Conservation (phyloP, 2,797 vertebrate genomes). For the Oophaga sylvatica region DNA sequence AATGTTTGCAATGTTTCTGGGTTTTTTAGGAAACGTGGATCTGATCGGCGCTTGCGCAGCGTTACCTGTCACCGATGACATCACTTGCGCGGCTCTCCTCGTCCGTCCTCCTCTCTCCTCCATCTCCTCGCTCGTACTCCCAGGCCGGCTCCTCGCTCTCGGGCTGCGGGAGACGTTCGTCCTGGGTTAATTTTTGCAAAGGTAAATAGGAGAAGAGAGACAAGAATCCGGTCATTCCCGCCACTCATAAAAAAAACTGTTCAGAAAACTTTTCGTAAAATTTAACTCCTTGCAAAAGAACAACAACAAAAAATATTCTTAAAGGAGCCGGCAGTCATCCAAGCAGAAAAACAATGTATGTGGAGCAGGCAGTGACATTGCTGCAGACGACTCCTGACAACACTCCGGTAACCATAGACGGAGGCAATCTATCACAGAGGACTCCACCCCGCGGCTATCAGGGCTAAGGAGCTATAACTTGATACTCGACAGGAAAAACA, state of each 20-base stretch:
- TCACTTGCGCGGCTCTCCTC: conserved; percentile 70
- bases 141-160: conserved; percentile 32
- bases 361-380: conserved; percentile 45
- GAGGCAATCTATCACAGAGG: conserved; percentile 65
- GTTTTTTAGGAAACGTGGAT: no score
- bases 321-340: background rate
- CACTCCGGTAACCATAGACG: conserved; percentile 80
- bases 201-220: conserved; percentile 87
- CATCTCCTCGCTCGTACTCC: conserved; percentile 65
- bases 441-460: conserved; percentile 68
- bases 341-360: background rate
- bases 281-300: no score
- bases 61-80: conserved; percentile 84
- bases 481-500: conserved; percentile 56
- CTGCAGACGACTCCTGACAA: conserved; percentile 70
- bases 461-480: conserved; percentile 55
- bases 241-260: background rate
- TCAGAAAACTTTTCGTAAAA: background rate
- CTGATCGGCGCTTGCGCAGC: background rate
- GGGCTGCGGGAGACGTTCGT: conserved; percentile 68
- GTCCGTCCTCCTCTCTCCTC: conserved; percentile 65
- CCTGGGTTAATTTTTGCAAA: conserved; percentile 78
- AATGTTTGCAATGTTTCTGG: no score
- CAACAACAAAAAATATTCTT: background rate
- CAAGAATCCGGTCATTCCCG: conserved; percentile 86